These are phyloP conservation scores for Mesoligia furuncula DNA, from an alignment of 2,888 invertebrate genomes.

Conservation along the genomic window DNA sequence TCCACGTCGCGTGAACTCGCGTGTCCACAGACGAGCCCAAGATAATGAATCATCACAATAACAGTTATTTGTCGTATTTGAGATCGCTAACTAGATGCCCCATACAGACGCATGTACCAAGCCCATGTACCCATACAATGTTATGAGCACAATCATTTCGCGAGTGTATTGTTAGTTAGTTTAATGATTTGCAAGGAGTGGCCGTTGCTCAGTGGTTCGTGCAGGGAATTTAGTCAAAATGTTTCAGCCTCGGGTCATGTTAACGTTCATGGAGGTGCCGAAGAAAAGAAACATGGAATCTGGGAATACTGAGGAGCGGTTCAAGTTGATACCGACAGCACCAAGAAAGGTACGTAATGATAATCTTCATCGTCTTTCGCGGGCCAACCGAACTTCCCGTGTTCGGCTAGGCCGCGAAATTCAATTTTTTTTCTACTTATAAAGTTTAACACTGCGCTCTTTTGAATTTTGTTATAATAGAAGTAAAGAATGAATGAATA, in stretches of 20 bases:
- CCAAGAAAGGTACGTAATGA: slow-evolving; percentile 31
- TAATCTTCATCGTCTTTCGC: background rate
- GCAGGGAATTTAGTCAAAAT: slow-evolving; percentile 58
- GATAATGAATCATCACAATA: slow-evolving; percentile 27
- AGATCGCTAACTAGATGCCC: slow-evolving; percentile 21
- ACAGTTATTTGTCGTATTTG: slow-evolving; percentile 37
- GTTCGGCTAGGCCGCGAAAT: background rate
- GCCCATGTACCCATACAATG: slow-evolving; percentile 48
- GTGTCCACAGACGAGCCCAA: slow-evolving; percentile 1
- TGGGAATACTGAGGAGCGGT: slow-evolving; percentile 51
- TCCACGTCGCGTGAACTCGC: background rate
- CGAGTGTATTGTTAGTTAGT: slow-evolving; percentile 64
- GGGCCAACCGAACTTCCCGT: background rate
- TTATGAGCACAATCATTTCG: slow-evolving; percentile 60
- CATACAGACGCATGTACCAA: slow-evolving; percentile 39
- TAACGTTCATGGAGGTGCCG: slow-evolving; percentile 64
- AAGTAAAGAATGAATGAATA: background rate
- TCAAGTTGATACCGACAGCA: slow-evolving; percentile 45
- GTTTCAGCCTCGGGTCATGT: slow-evolving; percentile 67
- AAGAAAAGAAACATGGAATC: slow-evolving; percentile 41
- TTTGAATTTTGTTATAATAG: background rate
- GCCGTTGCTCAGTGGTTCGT: slow-evolving; percentile 53
- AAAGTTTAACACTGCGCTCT: background rate
- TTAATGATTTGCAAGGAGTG: slow-evolving; percentile 64
- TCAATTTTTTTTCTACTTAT: background rate